Conservation (phyloP, 92 coral and sea anemone species). For the Ricordea florida region DNA sequence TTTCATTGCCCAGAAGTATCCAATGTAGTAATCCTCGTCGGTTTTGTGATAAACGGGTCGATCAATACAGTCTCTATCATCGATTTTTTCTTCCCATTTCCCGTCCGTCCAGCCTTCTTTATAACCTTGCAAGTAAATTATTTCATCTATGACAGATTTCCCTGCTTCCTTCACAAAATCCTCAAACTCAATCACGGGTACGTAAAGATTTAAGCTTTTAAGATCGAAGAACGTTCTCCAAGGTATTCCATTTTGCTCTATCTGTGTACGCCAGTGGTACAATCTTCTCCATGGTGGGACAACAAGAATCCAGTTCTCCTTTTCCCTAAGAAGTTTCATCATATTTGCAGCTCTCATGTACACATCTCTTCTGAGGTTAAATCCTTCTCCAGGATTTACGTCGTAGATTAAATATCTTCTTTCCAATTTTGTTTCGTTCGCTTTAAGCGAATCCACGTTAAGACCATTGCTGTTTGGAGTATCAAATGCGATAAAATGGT, state of each 20-base stretch:
- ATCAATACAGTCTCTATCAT: constrained; percentile 89
- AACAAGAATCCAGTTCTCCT: constrained; percentile 92
- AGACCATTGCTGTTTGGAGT: constrained; percentile 67
- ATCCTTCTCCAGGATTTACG: constrained; percentile 97
- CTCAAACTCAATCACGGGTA: constrained; percentile 95
- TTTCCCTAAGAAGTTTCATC: constrained; percentile 74
- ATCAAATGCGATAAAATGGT: constrained; percentile 67
- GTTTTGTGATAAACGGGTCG: constrained; percentile 75
- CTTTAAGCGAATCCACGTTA: constrained; percentile 53
- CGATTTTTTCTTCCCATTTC: constrained; percentile 94
- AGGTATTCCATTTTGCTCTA: constrained; percentile 89
- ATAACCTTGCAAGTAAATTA: constrained; percentile 88
- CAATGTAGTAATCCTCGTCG: constrained; percentile 76
- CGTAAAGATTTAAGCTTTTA: constrained; percentile 85
- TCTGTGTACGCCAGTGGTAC: constrained; percentile 90
- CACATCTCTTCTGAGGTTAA: constrained; percentile 94
- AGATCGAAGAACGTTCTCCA: constrained; percentile 96
- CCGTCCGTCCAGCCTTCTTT: constrained; percentile 98
- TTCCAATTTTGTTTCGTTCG: constrained; percentile 40
- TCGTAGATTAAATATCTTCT: constrained; percentile 90
- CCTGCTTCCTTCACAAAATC: constrained; percentile 90
- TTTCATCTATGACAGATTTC: constrained; percentile 81
- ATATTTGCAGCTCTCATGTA: constrained; percentile 93
- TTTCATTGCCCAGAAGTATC: constrained; percentile 87
- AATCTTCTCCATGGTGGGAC: constrained; percentile 97